Evolutionary conservation across 35 echinoderm and acorn worm genomes (phyloP), one percentile per base, ranked within the genome.

Genomic region (Patiria miniata): DNA sequence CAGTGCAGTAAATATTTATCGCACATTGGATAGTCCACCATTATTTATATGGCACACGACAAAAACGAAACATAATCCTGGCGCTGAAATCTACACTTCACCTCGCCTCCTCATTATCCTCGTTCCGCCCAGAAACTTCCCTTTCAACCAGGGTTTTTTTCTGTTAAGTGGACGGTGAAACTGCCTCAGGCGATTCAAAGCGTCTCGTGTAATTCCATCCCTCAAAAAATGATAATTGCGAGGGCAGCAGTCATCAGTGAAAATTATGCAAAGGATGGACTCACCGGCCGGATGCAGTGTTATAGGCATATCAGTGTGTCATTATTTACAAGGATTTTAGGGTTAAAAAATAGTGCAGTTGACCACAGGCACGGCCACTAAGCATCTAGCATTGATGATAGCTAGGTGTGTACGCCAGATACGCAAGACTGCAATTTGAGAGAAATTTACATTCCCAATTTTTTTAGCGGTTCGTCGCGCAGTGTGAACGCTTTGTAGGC

Each of bases 1-100:
- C 65, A 73, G 29, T 73, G 34, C 65, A 34, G 65, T 73, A 73
- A 73, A 73, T 73, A 73, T 73, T 73, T 73, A 73, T 73, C 65
- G 26, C 26, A 73, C 12, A 47, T 47, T 47, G 42, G 4, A 6
- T 4, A 12, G 7, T 73, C 29, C 65, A 14, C 26, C 14, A 32
- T 73, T 14, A 28, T 32, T 73, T 32, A 10, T 23, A 34, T 26
- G 65, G 14, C 65, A 73, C 65, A 23, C 65, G 65, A 73, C 26
- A 28, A 23, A 32, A 73, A 30, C 65, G 65, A 10, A 26, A 73
- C 26, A 47, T 47, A 47, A 12, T 23, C 65, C 6, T n/a, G n/a
- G 9, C 34, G 26, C 34, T 9, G 65, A 73, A 73, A 73, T 73
- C 65, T 14, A 73, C 65, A 73, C 26, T 10, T 26, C 7, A 14